These are phyloP conservation scores for Jordanella pulchra DNA, from an alignment of 2,797 vertebrate species.

Conservation along the genomic window DNA sequence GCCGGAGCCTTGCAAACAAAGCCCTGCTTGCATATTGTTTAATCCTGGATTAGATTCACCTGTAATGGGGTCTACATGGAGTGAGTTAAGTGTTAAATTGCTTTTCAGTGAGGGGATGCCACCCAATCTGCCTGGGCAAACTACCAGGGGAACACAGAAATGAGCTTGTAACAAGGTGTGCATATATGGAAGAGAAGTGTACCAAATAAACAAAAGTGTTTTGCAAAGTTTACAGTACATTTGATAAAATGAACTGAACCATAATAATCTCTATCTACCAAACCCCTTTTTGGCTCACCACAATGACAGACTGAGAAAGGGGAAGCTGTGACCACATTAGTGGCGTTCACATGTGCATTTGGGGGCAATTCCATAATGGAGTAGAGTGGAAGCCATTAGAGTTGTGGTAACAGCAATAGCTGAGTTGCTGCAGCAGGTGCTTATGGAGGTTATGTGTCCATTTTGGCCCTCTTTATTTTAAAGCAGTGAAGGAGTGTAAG, in stretches of 20 bases:
- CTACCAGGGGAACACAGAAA: slow-evolving; percentile 37
- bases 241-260: slow-evolving; percentile 21
- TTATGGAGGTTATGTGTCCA: slow-evolving; percentile 75
- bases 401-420: slow-evolving; percentile 73
- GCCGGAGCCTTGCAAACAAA: slow-evolving; percentile 67
- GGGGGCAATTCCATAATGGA: slow-evolving; percentile 64
- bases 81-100: slow-evolving; percentile 67
- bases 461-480: slow-evolving; percentile 67
- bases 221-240: slow-evolving; percentile 15
- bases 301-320: slow-evolving; percentile 44
- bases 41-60: slow-evolving; percentile 70
- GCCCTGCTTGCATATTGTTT: slow-evolving; percentile 61
- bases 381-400: slow-evolving; percentile 66
- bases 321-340: slow-evolving; percentile 60
- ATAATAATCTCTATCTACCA: slow-evolving; percentile 51
- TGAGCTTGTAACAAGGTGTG: slow-evolving; percentile 39
- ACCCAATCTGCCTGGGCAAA: slow-evolving; percentile 38
- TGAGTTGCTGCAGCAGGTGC: slow-evolving; percentile 74
- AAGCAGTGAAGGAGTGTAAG: slow-evolving; percentile 60
- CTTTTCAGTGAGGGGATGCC: slow-evolving; percentile 48
- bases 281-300: slow-evolving; percentile 35
- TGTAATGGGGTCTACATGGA: slow-evolving; percentile 58
- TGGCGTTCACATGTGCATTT: slow-evolving; percentile 55
- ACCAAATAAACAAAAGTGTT: slow-evolving; percentile 15
- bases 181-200: slow-evolving; percentile 17